Evolutionary conservation across 2,797 vertebrate species (phyloP).

Genomic region (Podarcis siculus): DNA sequence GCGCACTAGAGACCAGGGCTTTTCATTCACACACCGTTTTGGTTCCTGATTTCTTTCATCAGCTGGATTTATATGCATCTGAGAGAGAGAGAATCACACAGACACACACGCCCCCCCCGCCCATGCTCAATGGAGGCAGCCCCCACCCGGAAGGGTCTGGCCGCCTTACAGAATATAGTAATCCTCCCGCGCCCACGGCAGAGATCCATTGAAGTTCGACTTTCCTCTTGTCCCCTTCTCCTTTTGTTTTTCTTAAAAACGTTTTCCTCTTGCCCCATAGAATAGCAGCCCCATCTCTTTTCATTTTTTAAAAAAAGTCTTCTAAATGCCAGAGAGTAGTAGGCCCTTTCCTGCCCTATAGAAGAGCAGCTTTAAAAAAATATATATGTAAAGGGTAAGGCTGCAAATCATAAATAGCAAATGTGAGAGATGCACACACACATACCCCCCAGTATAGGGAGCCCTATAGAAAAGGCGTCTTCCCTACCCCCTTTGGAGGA

Average conservation of each 20-base stretch:
- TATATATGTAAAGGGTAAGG: no score
- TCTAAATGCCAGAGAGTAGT: not conserved
- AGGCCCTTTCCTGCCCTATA: not conserved
- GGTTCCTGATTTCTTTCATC: not conserved
- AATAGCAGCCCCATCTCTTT: not conserved
- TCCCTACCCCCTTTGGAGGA: not conserved
- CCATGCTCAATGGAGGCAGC: not conserved
- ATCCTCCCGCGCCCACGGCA: not conserved
- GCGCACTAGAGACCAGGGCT: not conserved
- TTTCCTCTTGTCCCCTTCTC: no score
- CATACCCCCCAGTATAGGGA: not conserved
- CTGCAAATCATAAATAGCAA: no score
- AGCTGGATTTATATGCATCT: not conserved
- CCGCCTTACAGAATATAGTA: not conserved
- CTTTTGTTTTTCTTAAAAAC: no score
- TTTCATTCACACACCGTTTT: not conserved
- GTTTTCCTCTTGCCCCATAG: not conserved
- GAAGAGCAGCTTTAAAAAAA: not conserved
- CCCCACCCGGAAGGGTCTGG: not conserved
- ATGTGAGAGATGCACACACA: not conserved
- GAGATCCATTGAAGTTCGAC: not conserved
- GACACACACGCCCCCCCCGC: not conserved
- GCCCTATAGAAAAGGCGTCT: not conserved
- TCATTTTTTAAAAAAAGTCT: not conserved
- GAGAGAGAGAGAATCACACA: no score